Base-by-base conservation (phyloP, 2,113 vertebrate species). In the Pseudorhombus dupliciocellatus region DNA sequence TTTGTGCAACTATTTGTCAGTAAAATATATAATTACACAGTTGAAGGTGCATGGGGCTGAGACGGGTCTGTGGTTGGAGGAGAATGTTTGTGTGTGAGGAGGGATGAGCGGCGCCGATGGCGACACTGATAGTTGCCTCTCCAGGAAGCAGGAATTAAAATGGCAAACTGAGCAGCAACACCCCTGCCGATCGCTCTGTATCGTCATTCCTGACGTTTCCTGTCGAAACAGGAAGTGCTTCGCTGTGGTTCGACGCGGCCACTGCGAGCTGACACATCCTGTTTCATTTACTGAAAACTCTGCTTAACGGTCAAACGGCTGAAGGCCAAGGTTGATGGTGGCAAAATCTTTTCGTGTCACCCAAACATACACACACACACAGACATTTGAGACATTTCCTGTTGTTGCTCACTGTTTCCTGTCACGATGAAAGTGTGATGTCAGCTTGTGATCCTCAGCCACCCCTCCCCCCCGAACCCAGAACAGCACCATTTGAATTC, bases 361-460 rank as follows among this genome's bases (percentile, higher is more conserved):
- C 40, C 40, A 42, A 16, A 16, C 44, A 16, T 30, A n/a, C 28
- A 50, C 57, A 72, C 10, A 31, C 34, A 60, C 37, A 30, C 11
- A 64, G 50, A 52, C 84, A 83, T 74, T 66, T 73, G 74, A 82
- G 79, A 77, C 68, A 87, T 88, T 92, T 93, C 92, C 92, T 93
- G 91, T 89, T 92, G 83, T 88, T 70, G 73, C 81, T 88, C 69
- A 73, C 64, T 73, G 77, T 83, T 92, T 93, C 91, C 91, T 92
- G 89, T 84, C 78, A 87, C 53, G 22, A 73, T 81, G 73, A 78
- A 63, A 56, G 30, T 20, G 75, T 83, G 70, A 78, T 80, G 79
- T 88, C 79, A 89, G 46, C 79, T 59, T 64, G 68, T 72, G 71
- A 83, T 84, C 15, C 15, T 54, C 10, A 1, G 7, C 34, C 20